phyloP scores from a whole-genome alignment of 2,888 invertebrate genomes.

The Mythimna ferrago region DNA sequence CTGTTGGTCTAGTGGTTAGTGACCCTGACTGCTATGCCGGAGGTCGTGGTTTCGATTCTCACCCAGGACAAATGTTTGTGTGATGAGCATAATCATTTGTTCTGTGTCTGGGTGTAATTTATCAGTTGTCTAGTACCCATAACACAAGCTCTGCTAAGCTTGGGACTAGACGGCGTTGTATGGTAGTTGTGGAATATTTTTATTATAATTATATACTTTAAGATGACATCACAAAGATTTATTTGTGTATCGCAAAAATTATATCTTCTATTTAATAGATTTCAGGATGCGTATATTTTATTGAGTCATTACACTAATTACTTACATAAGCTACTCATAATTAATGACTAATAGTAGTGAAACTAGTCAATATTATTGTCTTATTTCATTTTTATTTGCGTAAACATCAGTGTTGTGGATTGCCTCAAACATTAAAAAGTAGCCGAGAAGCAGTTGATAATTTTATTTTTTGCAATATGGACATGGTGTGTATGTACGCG shows the following conservation, averaged over 20 bases:
- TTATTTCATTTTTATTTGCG: neutral
- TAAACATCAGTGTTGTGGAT: neutral
- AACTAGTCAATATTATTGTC: slow-evolving; percentile 19
- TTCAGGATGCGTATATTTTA: neutral
- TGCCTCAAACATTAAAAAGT: neutral
- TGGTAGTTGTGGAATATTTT: too few relatives aligned
- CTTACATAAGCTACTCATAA: slow-evolving; percentile 12
- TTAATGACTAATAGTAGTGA: slow-evolving; percentile 14
- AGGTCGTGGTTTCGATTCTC: too few relatives aligned
- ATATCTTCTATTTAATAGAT: slow-evolving; percentile 9
- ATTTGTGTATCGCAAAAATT: neutral
- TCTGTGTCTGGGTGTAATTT: too few relatives aligned
- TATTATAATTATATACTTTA: neutral
- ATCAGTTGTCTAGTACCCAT: too few relatives aligned
- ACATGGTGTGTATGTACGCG: neutral
- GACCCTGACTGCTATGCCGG: too few relatives aligned
- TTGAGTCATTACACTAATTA: slow-evolving; percentile 8
- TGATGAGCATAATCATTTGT: too few relatives aligned
- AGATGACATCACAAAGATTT: neutral
- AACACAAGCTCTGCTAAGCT: too few relatives aligned
- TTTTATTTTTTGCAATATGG: neutral
- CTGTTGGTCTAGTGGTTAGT: too few relatives aligned
- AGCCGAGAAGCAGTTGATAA: neutral
- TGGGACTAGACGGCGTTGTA: too few relatives aligned
- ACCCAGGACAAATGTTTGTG: too few relatives aligned